phyloP scores from a whole-genome alignment of 2,888 invertebrate species.

The Tribolium freemani region DNA sequence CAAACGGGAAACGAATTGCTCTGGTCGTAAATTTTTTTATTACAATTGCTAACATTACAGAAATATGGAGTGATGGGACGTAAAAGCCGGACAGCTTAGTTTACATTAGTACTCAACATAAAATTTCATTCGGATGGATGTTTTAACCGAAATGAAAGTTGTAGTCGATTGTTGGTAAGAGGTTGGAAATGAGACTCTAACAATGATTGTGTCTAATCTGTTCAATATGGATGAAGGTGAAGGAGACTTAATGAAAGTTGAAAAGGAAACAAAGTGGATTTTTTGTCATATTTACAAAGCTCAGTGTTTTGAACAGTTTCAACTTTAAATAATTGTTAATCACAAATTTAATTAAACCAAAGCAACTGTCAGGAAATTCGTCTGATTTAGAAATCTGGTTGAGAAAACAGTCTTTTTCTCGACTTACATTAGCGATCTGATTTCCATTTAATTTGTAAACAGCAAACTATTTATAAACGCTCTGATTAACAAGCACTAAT shows the following conservation, averaged over 20 bases:
- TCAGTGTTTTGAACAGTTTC: neutral
- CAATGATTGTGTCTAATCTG: neutral
- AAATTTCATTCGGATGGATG: neutral
- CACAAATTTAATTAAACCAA: too few relatives aligned
- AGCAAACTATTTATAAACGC: neutral
- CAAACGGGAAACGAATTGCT: neutral
- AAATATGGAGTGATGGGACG: neutral
- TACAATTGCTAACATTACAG: neutral
- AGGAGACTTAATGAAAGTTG: slow-evolving; percentile 8
- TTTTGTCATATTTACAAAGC: neutral
- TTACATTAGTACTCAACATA: neutral
- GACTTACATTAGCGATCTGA: neutral
- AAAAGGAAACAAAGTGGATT: neutral
- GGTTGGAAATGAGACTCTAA: neutral
- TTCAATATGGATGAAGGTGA: slow-evolving; percentile 15
- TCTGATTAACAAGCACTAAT: neutral
- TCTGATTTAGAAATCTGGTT: too few relatives aligned
- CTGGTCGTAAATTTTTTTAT: neutral
- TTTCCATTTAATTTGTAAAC: neutral
- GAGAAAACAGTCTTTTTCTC: too few relatives aligned
- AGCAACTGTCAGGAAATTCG: too few relatives aligned
- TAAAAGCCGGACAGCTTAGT: neutral
- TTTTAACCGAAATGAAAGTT: neutral
- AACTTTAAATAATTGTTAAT: neutral
- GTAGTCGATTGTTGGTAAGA: neutral